Evolutionary conservation across 2,797 vertebrate species (phyloP).

Genomic region (Helicolenus hilgendorfi): DNA sequence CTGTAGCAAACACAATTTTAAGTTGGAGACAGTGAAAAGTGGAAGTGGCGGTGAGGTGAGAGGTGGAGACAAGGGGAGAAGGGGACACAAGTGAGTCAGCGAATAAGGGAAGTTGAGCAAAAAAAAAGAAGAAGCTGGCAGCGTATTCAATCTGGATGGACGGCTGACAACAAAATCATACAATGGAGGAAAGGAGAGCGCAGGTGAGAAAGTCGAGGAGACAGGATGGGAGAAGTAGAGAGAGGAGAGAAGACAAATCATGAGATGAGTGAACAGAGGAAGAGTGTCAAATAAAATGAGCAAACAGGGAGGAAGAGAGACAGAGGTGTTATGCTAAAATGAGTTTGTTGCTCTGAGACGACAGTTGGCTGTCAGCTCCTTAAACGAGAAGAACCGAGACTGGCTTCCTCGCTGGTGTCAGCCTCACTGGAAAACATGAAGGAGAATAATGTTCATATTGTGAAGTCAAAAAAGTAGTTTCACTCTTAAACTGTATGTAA

Average conservation of each 20-base stretch:
- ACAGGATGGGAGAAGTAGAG: background rate
- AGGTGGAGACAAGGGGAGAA: slow-evolving; percentile 9
- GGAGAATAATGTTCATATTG: slow-evolving; percentile 47
- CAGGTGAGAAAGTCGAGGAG: slow-evolving; percentile 9
- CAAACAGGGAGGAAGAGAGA: slow-evolving; percentile 13
- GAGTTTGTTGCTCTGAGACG: slow-evolving; percentile 63
- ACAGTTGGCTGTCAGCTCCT: slow-evolving; percentile 73
- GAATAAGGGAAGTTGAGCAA: slow-evolving; percentile 13
- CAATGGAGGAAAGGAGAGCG: background rate
- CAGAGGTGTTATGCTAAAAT: slow-evolving; percentile 70
- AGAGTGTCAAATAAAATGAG: slow-evolving; percentile 50
- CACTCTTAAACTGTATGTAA: too few species aligned
- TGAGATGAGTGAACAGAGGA: slow-evolving; percentile 39
- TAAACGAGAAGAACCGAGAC: slow-evolving; percentile 79
- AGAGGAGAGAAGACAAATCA: slow-evolving; percentile 14
- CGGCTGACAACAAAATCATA: slow-evolving; percentile 53
- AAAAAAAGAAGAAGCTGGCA: background rate
- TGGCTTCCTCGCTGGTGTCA: slow-evolving; percentile 32
- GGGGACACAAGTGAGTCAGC: background rate
- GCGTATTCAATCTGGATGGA: slow-evolving; percentile 39
- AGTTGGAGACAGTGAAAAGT: slow-evolving; percentile 42
- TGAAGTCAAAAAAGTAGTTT: slow-evolving; percentile 20
- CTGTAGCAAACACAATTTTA: slow-evolving; percentile 40
- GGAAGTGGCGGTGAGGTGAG: slow-evolving; percentile 35
- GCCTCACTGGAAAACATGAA: slow-evolving; percentile 51